These are phyloP conservation scores for Blastobasis adustella DNA, from an alignment of 2,888 invertebrate species.

Conservation along the genomic window DNA sequence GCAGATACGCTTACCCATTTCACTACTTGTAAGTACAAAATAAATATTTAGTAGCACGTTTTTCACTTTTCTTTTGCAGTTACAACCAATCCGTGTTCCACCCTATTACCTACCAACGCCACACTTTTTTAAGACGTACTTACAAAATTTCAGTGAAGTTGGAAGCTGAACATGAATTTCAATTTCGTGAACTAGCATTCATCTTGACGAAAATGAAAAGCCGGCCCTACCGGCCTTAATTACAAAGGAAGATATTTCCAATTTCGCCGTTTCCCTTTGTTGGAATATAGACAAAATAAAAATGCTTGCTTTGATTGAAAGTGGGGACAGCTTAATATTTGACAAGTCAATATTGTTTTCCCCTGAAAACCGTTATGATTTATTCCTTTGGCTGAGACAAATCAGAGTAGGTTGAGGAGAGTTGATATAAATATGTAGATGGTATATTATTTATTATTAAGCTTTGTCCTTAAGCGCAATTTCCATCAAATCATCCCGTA, in stretches of 20 bases:
- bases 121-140: too few relatives aligned
- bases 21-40: too few relatives aligned
- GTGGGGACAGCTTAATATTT: constrained; percentile 1
- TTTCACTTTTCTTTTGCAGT: too few relatives aligned
- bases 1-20: too few relatives aligned
- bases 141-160: constrained; percentile 4
- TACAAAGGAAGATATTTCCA: constrained; percentile 36
- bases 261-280: constrained; percentile 31
- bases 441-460: not conserved
- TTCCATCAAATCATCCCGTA: not conserved
- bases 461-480: not conserved
- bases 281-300: constrained; percentile 21
- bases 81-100: too few relatives aligned
- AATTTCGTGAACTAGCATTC: constrained; percentile 25
- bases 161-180: constrained; percentile 21
- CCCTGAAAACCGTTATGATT: too few relatives aligned
- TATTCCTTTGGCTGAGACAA: too few relatives aligned
- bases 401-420: too few relatives aligned
- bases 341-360: too few relatives aligned
- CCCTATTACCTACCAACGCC: too few relatives aligned
- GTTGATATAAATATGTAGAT: too few relatives aligned
- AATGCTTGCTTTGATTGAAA: constrained; percentile 31
- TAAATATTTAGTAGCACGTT: too few relatives aligned
- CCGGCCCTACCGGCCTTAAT: constrained; percentile 22
- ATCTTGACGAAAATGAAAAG: constrained; percentile 20